Percentiles rank a stretch among this genome's conserved stretches.
Evolutionary conservation across 2,888 invertebrate species (phyloP).

Genomic region (Dryobota labecula): DNA sequence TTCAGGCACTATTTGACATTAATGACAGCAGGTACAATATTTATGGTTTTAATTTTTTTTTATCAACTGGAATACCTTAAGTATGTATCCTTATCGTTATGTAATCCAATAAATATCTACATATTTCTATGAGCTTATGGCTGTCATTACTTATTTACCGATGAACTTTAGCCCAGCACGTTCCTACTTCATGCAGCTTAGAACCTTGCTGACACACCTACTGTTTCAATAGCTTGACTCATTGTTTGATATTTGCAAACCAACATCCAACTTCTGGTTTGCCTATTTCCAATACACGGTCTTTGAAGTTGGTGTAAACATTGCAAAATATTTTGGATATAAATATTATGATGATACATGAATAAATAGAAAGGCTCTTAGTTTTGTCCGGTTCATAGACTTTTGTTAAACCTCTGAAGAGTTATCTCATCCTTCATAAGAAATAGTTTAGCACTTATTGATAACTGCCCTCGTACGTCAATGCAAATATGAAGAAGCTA

Average conservation of each 20-base stretch:
- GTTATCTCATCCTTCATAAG: neutral
- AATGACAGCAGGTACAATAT: too few species aligned
- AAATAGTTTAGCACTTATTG: neutral
- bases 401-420: neutral
- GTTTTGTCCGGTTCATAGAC: neutral
- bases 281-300: neutral
- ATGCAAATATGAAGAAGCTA: too few species aligned
- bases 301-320: neutral
- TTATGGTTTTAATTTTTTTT: too few species aligned
- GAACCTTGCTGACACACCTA: conserved; percentile 52
- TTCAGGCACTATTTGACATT: too few species aligned
- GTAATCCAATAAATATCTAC: conserved; percentile 14
- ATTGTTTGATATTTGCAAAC: conserved; percentile 44
- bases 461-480: neutral
- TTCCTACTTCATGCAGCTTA: conserved; percentile 43
- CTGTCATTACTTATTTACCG: conserved; percentile 54
- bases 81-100: conserved; percentile 5
- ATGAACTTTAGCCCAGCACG: conserved; percentile 54
- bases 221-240: conserved; percentile 43
- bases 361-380: neutral
- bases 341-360: neutral
- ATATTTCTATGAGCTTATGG: conserved; percentile 26
- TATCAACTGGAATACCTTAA: neutral
- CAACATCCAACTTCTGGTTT: conserved; percentile 32
- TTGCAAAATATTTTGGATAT: conserved; percentile 9